A percentile compares a stretch with the other conserved stretches of the same genome.
These are phyloP conservation scores for Streptopelia turtur DNA, from an alignment of 2,797 vertebrate genomes.

Conservation along the genomic window DNA sequence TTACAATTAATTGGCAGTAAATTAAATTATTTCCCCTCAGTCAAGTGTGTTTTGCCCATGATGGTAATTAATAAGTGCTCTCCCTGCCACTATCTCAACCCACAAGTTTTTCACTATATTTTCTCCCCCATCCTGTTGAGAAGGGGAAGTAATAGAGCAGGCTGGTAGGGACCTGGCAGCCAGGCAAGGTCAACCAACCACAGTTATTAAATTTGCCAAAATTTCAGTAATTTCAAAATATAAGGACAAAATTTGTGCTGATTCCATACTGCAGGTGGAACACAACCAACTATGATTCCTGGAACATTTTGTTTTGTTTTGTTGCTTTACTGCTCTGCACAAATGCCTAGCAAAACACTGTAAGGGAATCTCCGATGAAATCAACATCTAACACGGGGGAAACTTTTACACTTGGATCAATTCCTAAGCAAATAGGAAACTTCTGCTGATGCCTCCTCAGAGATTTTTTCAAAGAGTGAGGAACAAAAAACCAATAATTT, in stretches of 20 bases:
- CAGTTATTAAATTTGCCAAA: not conserved
- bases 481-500: not conserved
- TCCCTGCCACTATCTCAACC: not conserved
- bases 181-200: not conserved
- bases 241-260: not conserved
- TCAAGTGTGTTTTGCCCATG: not conserved
- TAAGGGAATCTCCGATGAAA: not conserved
- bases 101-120: not conserved
- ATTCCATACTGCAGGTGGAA: not conserved
- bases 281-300: not conserved
- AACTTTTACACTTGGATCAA: not conserved
- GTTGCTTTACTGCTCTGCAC: not conserved
- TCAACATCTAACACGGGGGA: not conserved
- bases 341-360: not conserved
- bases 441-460: not conserved
- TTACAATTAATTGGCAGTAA: not conserved
- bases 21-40: not conserved
- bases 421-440: slow-evolving; percentile 53
- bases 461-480: not conserved
- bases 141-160: not conserved
- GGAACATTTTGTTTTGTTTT: not conserved
- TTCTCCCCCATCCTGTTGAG: not conserved
- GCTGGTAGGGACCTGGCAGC: not conserved
- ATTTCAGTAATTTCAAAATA: not conserved
- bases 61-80: not conserved